These are phyloP conservation scores for Leptinotarsa rubiginosa DNA, from an alignment of 2,888 invertebrate species.

Conservation along the genomic window DNA sequence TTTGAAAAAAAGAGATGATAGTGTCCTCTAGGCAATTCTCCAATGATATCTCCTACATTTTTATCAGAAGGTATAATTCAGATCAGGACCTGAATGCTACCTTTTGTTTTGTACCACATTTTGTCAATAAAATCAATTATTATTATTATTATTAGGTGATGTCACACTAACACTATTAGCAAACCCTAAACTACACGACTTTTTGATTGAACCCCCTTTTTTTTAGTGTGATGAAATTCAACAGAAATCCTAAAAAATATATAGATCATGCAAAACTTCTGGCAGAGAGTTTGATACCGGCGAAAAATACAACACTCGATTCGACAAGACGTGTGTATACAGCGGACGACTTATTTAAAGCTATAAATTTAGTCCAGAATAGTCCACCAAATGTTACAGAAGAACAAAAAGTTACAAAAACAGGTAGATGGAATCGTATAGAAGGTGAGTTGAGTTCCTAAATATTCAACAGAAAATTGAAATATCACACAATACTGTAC, in stretches of 20 bases:
- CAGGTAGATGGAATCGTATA: not conserved
- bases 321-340: slow-evolving; percentile 32
- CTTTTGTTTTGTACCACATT: too few relatives aligned
- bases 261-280: slow-evolving; percentile 25
- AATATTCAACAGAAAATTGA: not conserved
- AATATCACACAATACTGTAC: not conserved
- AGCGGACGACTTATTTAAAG: slow-evolving; percentile 31
- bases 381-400: too few relatives aligned
- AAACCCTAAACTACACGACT: too few relatives aligned
- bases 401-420: too few relatives aligned
- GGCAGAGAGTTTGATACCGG: not conserved
- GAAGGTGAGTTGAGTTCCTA: not conserved
- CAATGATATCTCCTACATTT: not conserved
- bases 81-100: too few relatives aligned
- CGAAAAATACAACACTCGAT: not conserved
- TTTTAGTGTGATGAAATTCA: slow-evolving; percentile 46
- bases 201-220: not conserved
- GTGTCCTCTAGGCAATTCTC: not conserved
- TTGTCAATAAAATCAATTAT: too few relatives aligned
- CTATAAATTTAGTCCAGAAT: not conserved
- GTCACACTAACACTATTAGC: too few relatives aligned
- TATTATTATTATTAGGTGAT: too few relatives aligned
- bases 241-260: slow-evolving; percentile 31
- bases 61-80: not conserved
- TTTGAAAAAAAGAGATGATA: too few relatives aligned